phyloP scores from a whole-genome alignment of 2,888 invertebrate species.

The Euproctis similis region DNA sequence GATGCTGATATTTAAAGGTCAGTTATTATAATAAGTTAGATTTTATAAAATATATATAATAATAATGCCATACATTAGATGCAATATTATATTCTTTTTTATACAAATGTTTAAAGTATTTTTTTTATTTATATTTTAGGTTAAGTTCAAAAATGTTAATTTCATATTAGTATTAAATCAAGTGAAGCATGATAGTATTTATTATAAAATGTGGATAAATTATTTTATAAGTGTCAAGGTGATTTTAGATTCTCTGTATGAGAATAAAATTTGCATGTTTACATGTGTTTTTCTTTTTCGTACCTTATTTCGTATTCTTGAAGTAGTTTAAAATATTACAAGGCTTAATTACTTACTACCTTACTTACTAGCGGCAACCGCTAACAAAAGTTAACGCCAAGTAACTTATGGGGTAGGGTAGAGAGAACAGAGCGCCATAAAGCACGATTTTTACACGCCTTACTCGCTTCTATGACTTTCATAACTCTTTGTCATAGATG shows the following conservation, averaged over 20 bases:
- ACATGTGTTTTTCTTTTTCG: constrained; percentile 9
- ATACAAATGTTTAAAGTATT: constrained; percentile 32
- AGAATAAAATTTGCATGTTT: constrained; percentile 28
- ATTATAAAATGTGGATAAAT: constrained; percentile 20
- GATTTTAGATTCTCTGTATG: constrained; percentile 21
- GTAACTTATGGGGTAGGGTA: too few relatives aligned
- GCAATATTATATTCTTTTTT: constrained; percentile 46
- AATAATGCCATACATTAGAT: constrained; percentile 64
- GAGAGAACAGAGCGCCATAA: too few relatives aligned
- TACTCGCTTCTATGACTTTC: too few relatives aligned
- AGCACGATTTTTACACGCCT: too few relatives aligned
- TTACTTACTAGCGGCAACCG: too few relatives aligned
- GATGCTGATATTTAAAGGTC: not conserved
- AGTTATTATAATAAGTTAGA: constrained; percentile 1
- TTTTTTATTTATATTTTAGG: constrained; percentile 10
- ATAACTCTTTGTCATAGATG: too few relatives aligned
- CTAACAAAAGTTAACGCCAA: too few relatives aligned
- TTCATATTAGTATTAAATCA: constrained; percentile 8
- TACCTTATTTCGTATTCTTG: too few relatives aligned
- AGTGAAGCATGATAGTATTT: constrained; percentile 21
- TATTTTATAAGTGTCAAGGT: constrained; percentile 15
- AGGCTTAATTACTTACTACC: too few relatives aligned
- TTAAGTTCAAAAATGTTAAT: constrained; percentile 10
- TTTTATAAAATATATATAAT: constrained; percentile 24
- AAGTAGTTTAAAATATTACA: too few relatives aligned